Evolutionary conservation across 1,140 invertebrate genomes (phyloP).

Genomic region (Harpegnathos saltator): DNA sequence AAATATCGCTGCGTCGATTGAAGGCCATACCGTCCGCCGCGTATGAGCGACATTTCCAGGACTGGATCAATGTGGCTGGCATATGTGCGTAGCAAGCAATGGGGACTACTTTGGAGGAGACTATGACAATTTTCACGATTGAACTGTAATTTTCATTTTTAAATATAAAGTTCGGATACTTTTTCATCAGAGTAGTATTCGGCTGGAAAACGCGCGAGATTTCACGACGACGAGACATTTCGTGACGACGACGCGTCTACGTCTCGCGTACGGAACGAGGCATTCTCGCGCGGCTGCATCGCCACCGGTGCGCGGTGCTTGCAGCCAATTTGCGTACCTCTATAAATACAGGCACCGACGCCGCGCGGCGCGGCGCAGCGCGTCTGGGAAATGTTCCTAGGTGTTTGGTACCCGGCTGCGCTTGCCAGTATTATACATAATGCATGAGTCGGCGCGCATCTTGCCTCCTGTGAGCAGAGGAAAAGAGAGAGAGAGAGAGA

Average conservation of each 20-base stretch:
- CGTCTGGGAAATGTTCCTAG: conserved; percentile 77
- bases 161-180: too few species aligned
- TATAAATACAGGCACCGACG: conserved; percentile 72
- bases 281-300: conserved; percentile 47
- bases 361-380: conserved; percentile 29
- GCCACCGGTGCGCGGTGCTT: conserved; percentile 46
- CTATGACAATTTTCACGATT: too few species aligned
- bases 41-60: too few species aligned
- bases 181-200: too few species aligned
- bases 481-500: too few species aligned
- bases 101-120: too few species aligned
- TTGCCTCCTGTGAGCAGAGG: conserved; percentile 36
- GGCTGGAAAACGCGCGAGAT: conserved; percentile 21
- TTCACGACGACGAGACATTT: conserved; percentile 62
- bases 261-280: conserved; percentile 48
- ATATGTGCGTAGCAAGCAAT: too few species aligned
- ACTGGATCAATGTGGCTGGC: too few species aligned
- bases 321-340: conserved; percentile 75
- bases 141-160: too few species aligned
- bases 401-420: conserved; percentile 66
- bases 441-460: conserved; percentile 73
- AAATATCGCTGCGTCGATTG: too few species aligned
- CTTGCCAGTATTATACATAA: conserved; percentile 76
- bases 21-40: too few species aligned
- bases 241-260: conserved; percentile 23